Evolutionary conservation across 1,140 invertebrate genomes (phyloP).

Genomic region (Tenebrio molitor): DNA sequence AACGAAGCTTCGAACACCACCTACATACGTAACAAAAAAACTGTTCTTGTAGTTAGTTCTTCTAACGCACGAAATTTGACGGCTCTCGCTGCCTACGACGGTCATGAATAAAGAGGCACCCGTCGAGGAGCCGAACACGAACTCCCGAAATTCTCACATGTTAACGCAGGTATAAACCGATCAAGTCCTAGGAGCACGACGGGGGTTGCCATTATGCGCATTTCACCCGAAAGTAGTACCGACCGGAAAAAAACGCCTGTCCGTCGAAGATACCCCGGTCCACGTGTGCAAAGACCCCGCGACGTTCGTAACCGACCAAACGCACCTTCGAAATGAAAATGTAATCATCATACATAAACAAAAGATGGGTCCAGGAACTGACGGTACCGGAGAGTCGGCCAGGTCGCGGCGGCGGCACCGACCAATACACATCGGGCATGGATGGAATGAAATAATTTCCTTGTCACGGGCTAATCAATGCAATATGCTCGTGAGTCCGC

Average conservation of each 20-base stretch:
- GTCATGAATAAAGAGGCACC: constrained; percentile 33
- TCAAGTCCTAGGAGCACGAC: not conserved
- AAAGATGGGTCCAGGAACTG: not conserved
- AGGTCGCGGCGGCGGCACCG: not conserved
- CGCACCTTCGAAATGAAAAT: not conserved
- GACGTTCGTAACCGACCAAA: not conserved
- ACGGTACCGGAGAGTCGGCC: not conserved
- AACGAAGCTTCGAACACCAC: not conserved
- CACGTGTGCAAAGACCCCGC: not conserved
- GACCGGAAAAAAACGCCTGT: too few relatives aligned
- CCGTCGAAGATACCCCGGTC: too few relatives aligned
- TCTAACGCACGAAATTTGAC: constrained; percentile 28
- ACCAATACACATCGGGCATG: constrained; percentile 1
- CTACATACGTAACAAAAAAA: not conserved
- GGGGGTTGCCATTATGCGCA: too few relatives aligned
- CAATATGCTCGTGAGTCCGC: constrained; percentile 36
- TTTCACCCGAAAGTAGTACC: too few relatives aligned
- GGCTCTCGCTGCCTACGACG: constrained; percentile 12
- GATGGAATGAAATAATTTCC: constrained; percentile 37
- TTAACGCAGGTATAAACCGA: not conserved
- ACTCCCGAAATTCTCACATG: not conserved
- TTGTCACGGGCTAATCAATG: constrained; percentile 46
- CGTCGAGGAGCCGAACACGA: not conserved
- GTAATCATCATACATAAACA: not conserved
- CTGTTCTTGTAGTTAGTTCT: not conserved